Base-by-base conservation (phyloP, 2,888 invertebrate genomes). In the Eupeodes latifasciatus region DNA sequence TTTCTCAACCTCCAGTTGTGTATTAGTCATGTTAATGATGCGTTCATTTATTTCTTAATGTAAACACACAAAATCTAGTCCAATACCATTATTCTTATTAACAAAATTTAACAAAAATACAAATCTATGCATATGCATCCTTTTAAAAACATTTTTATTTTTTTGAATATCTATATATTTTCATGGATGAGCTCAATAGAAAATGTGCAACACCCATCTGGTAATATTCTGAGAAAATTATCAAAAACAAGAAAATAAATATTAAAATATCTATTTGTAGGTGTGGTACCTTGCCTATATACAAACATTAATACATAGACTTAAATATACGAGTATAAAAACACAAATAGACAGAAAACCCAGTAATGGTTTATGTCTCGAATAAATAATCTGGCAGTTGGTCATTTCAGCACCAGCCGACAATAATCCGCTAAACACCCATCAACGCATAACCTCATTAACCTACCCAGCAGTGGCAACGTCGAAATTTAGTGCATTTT, bases 401-500 rank as follows among this genome's bases (percentile, higher is more conserved):
- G 88, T 81, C 88, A 81, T 81, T 88, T 85, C 81, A 47, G 69
- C 81, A 64, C 51, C 77, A 81, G 74, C 84, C 62, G 64, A 81
- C 84, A 74, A 81, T 78, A 88, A 88, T 81, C 81, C 78, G 62
- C 88, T 85, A 88, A 88, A 81, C 59, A 78, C 88, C 88, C 55
- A 85, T 88, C 88, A 88, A 71, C 81, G 88, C 77, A 55, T 81
- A 88, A 85, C 88, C 88, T 88, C 84, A 85, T 88, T 88, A 88
- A 75, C 88, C 85, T 69, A 76, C 80, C 71, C 64, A 40, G 27
- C 74, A 55, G n/a, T 72, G 62, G 27, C 74, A 62, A 36, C 78
- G 62, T 72, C 61, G 14, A 71, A 83, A 76, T 76, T 76, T 71
- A 72, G 47, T 61, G 78, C 57, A 64, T 74, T 79, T 75, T 27